These are phyloP conservation scores for Leptestheria dahalacensis DNA, from an alignment of 1,140 invertebrate species.

Conservation along the genomic window DNA sequence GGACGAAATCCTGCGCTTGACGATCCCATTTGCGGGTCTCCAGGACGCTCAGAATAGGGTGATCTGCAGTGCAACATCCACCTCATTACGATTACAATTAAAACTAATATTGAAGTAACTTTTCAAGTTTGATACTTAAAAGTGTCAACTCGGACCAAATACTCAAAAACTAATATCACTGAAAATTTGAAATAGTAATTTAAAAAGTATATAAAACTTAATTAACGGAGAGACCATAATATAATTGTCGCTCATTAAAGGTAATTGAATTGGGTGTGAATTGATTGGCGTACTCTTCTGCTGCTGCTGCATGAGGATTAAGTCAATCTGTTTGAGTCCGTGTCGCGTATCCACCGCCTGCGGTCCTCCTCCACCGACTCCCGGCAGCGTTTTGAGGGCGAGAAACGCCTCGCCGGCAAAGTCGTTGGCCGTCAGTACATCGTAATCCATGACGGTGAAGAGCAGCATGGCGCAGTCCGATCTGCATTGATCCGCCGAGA, in stretches of 20 bases:
- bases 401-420: conserved; percentile 81
- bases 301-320: conserved; percentile 77
- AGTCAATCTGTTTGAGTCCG: conserved; percentile 60
- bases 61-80: conserved; percentile 27
- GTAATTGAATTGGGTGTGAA: not conserved
- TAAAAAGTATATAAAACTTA: conserved; percentile 1
- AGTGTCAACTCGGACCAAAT: too few species aligned
- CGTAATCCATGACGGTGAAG: conserved; percentile 93
- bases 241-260: not conserved
- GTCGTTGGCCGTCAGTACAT: conserved; percentile 85
- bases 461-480: conserved; percentile 62
- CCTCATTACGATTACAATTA: not conserved
- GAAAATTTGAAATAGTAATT: not conserved
- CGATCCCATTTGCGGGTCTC: conserved; percentile 36
- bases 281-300: conserved; percentile 71
- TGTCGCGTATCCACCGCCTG: conserved; percentile 53
- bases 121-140: too few species aligned
- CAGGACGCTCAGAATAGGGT: conserved; percentile 34
- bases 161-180: too few species aligned
- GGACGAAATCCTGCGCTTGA: conserved; percentile 39
- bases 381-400: conserved; percentile 51
- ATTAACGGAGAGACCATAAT: conserved; percentile 1
- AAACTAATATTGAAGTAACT: too few species aligned
- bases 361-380: conserved; percentile 41
- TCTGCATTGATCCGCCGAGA: conserved; percentile 63